Conservation (phyloP, 37 sponge, comb jelly and placozoan genomes). For the Diacarnus erythraeanus region DNA sequence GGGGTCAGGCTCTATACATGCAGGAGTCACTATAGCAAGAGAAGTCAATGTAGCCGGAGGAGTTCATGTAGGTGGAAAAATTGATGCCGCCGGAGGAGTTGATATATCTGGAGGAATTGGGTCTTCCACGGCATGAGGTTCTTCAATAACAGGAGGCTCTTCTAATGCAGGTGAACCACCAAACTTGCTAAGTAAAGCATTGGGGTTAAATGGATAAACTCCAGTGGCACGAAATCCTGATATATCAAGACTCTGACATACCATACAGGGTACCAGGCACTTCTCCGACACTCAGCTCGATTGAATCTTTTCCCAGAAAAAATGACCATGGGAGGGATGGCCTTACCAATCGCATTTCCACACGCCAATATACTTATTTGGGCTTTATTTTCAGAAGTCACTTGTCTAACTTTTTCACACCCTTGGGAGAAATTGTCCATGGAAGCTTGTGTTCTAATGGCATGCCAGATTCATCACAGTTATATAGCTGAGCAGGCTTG, state of each 20-base stretch:
- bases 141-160: neutral
- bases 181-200: constrained; percentile 44
- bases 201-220: constrained; percentile 52
- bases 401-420: constrained; percentile 26
- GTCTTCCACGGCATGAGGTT: too few species aligned
- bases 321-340: constrained; percentile 7
- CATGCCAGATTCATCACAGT: constrained; percentile 46
- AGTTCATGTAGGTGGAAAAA: too few species aligned
- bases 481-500: constrained; percentile 60
- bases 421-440: constrained; percentile 34
- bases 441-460: constrained; percentile 25
- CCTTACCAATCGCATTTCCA: constrained; percentile 55
- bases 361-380: constrained; percentile 40
- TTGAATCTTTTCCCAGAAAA: constrained; percentile 46
- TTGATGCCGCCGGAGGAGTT: too few species aligned
- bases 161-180: constrained; percentile 43
- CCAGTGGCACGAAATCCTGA: constrained; percentile 65
- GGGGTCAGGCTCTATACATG: too few species aligned
- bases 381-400: constrained; percentile 43
- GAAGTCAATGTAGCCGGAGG: too few species aligned
- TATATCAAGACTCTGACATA: constrained; percentile 52
- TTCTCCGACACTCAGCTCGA: constrained; percentile 34
- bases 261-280: constrained; percentile 42
- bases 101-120: neutral
- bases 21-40: too few species aligned